phyloP scores from a whole-genome alignment of 2,113 vertebrate species.

The Labeo catla region DNA sequence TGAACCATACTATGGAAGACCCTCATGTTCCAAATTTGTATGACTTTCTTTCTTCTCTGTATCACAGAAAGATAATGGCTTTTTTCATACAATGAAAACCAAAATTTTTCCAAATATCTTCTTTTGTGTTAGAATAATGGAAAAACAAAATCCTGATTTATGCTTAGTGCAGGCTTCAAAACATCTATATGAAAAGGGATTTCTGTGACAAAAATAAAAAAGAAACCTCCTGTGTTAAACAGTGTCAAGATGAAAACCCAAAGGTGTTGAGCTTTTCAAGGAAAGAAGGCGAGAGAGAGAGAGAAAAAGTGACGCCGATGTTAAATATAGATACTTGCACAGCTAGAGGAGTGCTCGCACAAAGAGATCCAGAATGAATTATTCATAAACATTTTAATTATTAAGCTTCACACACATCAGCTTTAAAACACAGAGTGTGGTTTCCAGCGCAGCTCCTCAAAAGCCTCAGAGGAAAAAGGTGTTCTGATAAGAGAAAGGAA shows the following conservation, averaged over 20 bases:
- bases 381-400: constrained; percentile 72
- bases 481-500: constrained; percentile 14
- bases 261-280: constrained; percentile 17
- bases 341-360: constrained; percentile 46
- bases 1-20: background rate
- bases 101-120: background rate
- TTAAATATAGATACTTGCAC: constrained; percentile 75
- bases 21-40: background rate
- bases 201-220: constrained; percentile 32
- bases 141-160: background rate
- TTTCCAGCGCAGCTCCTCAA: constrained; percentile 49
- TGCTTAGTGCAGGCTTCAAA: constrained; percentile 4
- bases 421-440: constrained; percentile 45
- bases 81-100: background rate
- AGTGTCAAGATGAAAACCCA: constrained; percentile 26
- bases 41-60: background rate
- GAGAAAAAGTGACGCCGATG: constrained; percentile 33
- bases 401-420: constrained; percentile 65
- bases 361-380: constrained; percentile 67
- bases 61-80: background rate
- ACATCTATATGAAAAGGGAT: background rate
- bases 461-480: constrained; percentile 34
- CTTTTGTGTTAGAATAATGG: background rate
- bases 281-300: constrained; percentile 9
- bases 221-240: background rate